Base-by-base conservation (phyloP, 2,113 vertebrate species). In the Ellobius talpinus region DNA sequence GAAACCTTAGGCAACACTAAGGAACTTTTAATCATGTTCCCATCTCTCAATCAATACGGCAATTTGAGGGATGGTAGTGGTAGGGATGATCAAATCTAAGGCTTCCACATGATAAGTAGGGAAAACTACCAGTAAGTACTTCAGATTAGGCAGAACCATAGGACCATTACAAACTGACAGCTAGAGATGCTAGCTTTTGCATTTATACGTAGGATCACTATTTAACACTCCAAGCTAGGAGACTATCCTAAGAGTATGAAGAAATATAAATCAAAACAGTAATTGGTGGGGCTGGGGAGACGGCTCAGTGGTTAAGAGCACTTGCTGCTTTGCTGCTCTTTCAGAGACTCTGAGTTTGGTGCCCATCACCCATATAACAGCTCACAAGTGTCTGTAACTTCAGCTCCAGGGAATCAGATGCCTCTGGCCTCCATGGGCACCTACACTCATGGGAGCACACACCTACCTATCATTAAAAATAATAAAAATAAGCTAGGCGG, bases 191-290 rank as follows among this genome's bases (percentile, higher is more conserved):
- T 65, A 52, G 17, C 33, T 84, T 91, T 96, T 88, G 74, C 13
- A 91, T 90, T 91, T 74, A 84, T 7, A 95, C 47, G 63, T 84
- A 79, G 12, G 33, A 58, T 93, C 86, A 91, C 47, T 78, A 81
- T n/a, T 94, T 58, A 91, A 78, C 82, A 90, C 13, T 93, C 42
- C 31, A 87, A 96, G 94, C 70, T 73, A 58, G 21, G 36, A 88
- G 16, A 91, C 47, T 50, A 79, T 36, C 24, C 33, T 90, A 93
- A 95, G 42, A 42, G 58, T 85, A 42, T 89, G 17, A 29, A 88
- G n/a, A 86, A 94, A 96, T 2, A 58, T 45, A 94, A 93, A 89
- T 87, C 17, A 88, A 97, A 77, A 87, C 55, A 86, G 79, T 19
- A 66, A 42, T 23, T 42, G 50, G 36, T 23, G 12, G 19, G 79